Percentiles rank a stretch among this genome's conserved stretches.
Evolutionary conservation across 2,888 invertebrate species (phyloP).

Genomic region (Eristalis pertinax): DNA sequence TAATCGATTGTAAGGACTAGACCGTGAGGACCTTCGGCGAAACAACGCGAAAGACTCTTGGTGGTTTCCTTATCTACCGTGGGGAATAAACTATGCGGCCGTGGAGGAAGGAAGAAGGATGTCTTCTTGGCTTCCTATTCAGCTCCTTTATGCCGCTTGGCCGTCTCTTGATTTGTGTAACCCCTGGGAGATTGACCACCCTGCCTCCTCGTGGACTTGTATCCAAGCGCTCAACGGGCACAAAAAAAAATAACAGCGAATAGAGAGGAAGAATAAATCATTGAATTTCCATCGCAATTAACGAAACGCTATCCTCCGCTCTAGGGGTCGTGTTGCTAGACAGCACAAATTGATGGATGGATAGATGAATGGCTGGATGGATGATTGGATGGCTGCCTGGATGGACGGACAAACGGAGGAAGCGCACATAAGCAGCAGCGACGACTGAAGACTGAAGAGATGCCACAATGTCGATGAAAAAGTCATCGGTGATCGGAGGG

Average conservation of each 20-base stretch:
- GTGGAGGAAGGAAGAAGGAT: not conserved
- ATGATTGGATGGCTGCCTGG: not conserved
- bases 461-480: constrained; percentile 63
- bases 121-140: not conserved
- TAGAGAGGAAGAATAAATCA: constrained; percentile 64
- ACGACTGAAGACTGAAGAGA: not conserved
- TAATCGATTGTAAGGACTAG: constrained; percentile 61
- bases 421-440: constrained; percentile 37
- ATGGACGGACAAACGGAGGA: not conserved
- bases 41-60: constrained; percentile 13
- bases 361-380: constrained; percentile 24
- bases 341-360: constrained; percentile 37
- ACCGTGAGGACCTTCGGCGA: constrained; percentile 31
- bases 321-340: constrained; percentile 46
- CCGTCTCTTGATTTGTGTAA: constrained; percentile 38
- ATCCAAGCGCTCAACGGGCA: constrained; percentile 1
- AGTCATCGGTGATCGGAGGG: constrained; percentile 65
- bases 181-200: constrained; percentile 39
- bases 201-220: not conserved
- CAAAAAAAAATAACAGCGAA: constrained; percentile 25
- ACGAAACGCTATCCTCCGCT: constrained; percentile 63
- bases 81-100: not conserved
- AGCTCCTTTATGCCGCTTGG: constrained; percentile 2
- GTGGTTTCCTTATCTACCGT: constrained; percentile 44
- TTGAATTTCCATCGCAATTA: constrained; percentile 71